A percentile compares a stretch with the other conserved stretches of the same genome.
Evolutionary conservation across 2,888 invertebrate species (phyloP).

Genomic region (Sminthurinus aureus): DNA sequence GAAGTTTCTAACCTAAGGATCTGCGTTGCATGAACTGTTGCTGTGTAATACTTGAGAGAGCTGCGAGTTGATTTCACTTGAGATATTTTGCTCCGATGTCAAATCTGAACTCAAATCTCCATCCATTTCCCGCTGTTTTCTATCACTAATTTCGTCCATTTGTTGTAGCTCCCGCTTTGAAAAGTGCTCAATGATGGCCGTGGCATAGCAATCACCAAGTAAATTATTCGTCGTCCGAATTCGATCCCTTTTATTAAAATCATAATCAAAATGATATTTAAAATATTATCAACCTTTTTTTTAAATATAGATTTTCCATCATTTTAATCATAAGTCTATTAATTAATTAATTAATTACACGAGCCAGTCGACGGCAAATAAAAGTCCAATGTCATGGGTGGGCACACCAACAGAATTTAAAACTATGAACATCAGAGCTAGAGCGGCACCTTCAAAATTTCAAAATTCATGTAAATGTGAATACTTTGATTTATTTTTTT

Average conservation of each 20-base stretch:
- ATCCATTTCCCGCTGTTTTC: background rate
- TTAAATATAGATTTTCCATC: background rate
- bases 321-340: background rate
- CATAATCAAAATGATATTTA: background rate
- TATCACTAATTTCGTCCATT: constrained; percentile 47
- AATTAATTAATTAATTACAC: constrained; percentile 71
- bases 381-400: constrained; percentile 78
- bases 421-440: constrained; percentile 82
- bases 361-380: constrained; percentile 90
- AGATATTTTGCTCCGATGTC: constrained; percentile 11
- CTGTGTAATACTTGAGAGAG: background rate
- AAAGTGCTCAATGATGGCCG: constrained; percentile 82
- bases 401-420: constrained; percentile 85
- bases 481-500: background rate
- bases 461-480: no score
- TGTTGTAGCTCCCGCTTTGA: constrained; percentile 83
- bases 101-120: background rate
- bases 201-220: constrained; percentile 86
- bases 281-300: background rate
- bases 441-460: constrained; percentile 70
- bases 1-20: no score
- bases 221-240: constrained; percentile 88
- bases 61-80: constrained; percentile 20
- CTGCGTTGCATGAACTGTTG: no score
- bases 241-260: constrained; percentile 67